These are phyloP conservation scores for Drosophila neonasuta DNA, from an alignment of 2,888 invertebrate genomes.

Conservation along the genomic window DNA sequence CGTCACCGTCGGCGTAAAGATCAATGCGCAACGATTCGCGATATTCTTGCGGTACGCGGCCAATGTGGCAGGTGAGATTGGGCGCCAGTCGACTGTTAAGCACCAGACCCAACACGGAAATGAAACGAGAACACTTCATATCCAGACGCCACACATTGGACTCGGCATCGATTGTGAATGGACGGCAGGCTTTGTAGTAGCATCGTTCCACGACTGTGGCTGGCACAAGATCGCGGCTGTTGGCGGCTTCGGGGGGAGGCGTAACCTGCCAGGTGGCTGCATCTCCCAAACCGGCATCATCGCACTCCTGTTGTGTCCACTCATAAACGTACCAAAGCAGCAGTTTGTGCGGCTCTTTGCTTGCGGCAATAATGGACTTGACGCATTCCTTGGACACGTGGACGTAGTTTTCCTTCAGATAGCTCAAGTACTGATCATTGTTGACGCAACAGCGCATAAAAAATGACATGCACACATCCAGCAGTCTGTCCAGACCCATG, in stretches of 20 bases:
- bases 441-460: constrained; percentile 80
- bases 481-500: constrained; percentile 77
- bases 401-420: constrained; percentile 78
- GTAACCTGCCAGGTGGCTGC: constrained; percentile 38
- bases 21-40: constrained; percentile 77
- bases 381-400: constrained; percentile 81
- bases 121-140: constrained; percentile 77
- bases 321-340: constrained; percentile 80
- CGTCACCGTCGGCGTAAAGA: constrained; percentile 57
- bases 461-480: constrained; percentile 77
- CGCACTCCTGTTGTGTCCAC: constrained; percentile 81
- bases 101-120: constrained; percentile 78
- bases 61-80: constrained; percentile 52
- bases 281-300: constrained; percentile 69
- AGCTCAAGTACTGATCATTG: constrained; percentile 77
- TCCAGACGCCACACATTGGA: constrained; percentile 72
- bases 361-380: constrained; percentile 77
- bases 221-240: constrained; percentile 9
- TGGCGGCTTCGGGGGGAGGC: constrained; percentile 8
- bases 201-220: constrained; percentile 74
- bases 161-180: constrained; percentile 77
- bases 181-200: constrained; percentile 81
- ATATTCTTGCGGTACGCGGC: constrained; percentile 70
- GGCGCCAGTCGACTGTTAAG: constrained; percentile 81
- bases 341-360: constrained; percentile 73